A percentile compares a stretch with the other conserved stretches of the same genome.
Conservation (phyloP, 2,888 invertebrate genomes). For the Margaritifera margaritifera region DNA sequence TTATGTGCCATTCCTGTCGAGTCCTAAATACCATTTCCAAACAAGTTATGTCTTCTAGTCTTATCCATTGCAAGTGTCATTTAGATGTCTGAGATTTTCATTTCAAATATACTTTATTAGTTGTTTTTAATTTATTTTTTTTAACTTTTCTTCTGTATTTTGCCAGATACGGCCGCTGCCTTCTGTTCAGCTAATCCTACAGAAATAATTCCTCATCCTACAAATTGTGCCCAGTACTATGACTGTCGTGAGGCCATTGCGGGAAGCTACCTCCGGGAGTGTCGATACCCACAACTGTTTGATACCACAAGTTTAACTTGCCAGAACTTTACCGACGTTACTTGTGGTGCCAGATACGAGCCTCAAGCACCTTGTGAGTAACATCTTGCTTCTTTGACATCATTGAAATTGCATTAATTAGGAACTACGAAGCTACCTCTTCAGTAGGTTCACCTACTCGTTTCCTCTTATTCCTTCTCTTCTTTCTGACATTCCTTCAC, state of each 20-base stretch:
- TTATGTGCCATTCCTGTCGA: no score
- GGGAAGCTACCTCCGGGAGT: slow-evolving; percentile 51
- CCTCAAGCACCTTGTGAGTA: slow-evolving; percentile 59
- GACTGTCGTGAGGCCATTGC: slow-evolving; percentile 57
- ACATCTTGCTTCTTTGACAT: slow-evolving; percentile 5
- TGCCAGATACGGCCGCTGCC: slow-evolving; percentile 37
- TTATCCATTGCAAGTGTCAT: no score
- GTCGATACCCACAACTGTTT: slow-evolving; percentile 59
- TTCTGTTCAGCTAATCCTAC: slow-evolving; percentile 36
- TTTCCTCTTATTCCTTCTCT: no score
- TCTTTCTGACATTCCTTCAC: no score
- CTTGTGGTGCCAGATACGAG: slow-evolving; percentile 46
- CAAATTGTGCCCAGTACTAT: slow-evolving; percentile 58
- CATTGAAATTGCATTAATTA: slow-evolving; percentile 15
- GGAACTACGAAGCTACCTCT: neutral
- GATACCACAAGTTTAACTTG: slow-evolving; percentile 42
- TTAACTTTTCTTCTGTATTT: neutral
- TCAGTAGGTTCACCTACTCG: no score
- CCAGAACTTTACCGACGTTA: slow-evolving; percentile 49
- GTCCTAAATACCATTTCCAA: no score
- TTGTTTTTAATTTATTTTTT: no score
- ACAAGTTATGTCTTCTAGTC: no score
- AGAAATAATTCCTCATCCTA: slow-evolving; percentile 41
- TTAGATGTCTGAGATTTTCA: no score
- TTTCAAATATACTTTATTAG: no score